Conservation (phyloP, 2,888 invertebrate genomes). For the Acrobasis suavella region DNA sequence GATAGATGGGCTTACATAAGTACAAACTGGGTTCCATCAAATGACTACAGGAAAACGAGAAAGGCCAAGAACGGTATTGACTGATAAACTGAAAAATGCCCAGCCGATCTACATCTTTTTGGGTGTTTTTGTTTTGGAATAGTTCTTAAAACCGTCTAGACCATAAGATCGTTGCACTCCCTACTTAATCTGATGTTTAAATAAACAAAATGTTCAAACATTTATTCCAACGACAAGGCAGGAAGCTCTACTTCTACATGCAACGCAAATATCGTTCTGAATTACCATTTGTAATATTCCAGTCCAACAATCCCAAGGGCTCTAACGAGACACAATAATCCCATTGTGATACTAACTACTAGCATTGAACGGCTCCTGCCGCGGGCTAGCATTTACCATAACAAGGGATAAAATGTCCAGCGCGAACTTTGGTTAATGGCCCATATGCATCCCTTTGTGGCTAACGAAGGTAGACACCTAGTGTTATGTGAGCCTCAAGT, state of each 20-base stretch:
- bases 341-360: conserved; percentile 50
- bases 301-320: not conserved
- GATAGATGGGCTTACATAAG: no score
- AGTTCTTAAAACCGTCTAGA: not conserved
- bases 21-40: no score
- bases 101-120: no score
- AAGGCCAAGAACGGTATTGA: no score
- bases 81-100: no score
- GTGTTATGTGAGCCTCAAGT: not conserved
- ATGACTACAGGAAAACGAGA: no score
- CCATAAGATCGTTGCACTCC: not conserved
- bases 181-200: no score
- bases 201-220: no score
- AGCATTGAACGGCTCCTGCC: conserved; percentile 39
- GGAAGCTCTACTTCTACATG: not conserved
- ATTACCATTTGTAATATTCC: conserved; percentile 6
- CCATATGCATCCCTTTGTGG: conserved; percentile 20
- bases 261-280: not conserved
- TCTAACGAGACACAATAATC: conserved; percentile 44
- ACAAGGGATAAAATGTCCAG: conserved; percentile 57
- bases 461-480: not conserved
- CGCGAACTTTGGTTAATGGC: conserved; percentile 23
- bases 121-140: no score
- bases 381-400: conserved; percentile 70
- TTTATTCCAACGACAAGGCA: no score